Conservation (phyloP, 2,888 invertebrate species). For the Oscheius sp. region DNA sequence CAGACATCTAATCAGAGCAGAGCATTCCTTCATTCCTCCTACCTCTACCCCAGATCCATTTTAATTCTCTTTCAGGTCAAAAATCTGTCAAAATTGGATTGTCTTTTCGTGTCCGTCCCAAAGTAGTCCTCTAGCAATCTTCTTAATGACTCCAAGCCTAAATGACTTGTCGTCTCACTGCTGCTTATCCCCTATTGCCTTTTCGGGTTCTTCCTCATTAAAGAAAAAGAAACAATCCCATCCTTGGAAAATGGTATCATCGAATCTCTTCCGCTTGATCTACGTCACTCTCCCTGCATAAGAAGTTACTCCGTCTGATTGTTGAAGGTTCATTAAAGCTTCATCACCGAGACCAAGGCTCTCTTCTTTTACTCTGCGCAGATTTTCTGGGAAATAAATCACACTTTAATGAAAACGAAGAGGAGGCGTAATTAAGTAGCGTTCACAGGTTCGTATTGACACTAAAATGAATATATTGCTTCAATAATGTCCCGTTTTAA, state of each 20-base stretch:
- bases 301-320: constrained; percentile 5
- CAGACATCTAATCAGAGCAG: background rate
- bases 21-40: background rate
- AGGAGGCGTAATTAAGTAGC: too few relatives aligned
- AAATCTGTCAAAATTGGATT: background rate
- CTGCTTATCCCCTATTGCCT: background rate
- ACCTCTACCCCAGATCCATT: background rate
- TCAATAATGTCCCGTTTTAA: too few relatives aligned
- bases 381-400: constrained; percentile 6
- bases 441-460: too few relatives aligned
- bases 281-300: background rate
- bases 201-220: too few relatives aligned
- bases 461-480: too few relatives aligned
- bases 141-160: background rate
- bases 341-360: background rate
- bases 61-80: background rate
- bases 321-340: constrained; percentile 15
- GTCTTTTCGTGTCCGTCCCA: background rate
- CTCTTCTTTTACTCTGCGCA: background rate
- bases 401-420: background rate
- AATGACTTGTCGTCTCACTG: constrained; percentile 15
- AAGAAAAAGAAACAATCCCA: too few relatives aligned
- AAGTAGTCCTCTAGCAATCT: background rate
- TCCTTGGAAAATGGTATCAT: background rate
- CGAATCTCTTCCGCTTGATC: background rate